These are phyloP conservation scores for Echinops telfairi DNA, from an alignment of 2,113 vertebrate genomes.

Conservation along the genomic window DNA sequence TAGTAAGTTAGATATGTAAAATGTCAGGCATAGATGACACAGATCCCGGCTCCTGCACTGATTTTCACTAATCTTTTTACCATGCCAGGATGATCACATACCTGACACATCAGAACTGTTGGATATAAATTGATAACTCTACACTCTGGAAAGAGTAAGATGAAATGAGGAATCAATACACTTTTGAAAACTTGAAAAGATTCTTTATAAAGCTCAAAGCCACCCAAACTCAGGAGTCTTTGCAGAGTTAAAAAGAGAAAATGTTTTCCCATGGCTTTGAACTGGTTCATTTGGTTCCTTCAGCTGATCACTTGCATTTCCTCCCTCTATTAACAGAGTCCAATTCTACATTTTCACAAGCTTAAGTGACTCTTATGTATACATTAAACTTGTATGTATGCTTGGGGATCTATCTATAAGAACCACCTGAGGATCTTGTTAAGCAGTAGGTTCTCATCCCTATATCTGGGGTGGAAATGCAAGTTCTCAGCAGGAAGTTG, in stretches of 20 bases:
- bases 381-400: not conserved
- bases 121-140: not conserved
- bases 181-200: not conserved
- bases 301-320: not conserved
- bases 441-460: not conserved
- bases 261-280: not conserved
- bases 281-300: not conserved
- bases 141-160: not conserved
- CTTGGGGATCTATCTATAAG: not conserved
- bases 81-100: no score
- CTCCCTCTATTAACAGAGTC: not conserved
- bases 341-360: not conserved
- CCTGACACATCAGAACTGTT: not conserved
- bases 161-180: not conserved
- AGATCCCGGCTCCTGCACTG: accelerated
- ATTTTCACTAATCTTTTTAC: not conserved
- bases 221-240: not conserved
- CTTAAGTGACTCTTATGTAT: not conserved
- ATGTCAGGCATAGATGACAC: accelerated
- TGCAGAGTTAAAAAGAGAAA: not conserved
- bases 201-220: not conserved
- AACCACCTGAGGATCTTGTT: not conserved
- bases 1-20: accelerated
- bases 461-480: not conserved
- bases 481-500: not conserved